Conservation (phyloP, 2,888 invertebrate species). For the Mactromeris polynyma region DNA sequence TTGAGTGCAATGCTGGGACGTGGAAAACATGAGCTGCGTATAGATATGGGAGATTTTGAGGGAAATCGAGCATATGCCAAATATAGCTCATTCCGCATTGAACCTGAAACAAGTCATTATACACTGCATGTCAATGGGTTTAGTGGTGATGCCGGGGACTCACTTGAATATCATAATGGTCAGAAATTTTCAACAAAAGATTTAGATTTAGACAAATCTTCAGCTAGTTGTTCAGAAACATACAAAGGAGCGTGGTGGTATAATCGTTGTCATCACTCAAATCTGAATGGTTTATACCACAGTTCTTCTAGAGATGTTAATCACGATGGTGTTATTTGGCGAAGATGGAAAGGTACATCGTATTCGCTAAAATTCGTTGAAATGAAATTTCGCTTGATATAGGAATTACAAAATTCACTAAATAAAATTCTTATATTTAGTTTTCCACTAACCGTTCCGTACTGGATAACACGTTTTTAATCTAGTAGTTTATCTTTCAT, state of each 20-base stretch:
- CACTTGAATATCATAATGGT: constrained; percentile 26
- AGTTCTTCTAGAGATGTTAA: too few relatives aligned
- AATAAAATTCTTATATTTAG: too few relatives aligned
- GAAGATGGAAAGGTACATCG: background rate
- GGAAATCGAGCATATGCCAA: too few relatives aligned
- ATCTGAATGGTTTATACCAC: background rate
- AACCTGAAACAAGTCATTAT: constrained; percentile 23
- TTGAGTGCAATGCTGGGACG: constrained; percentile 10
- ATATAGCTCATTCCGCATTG: constrained; percentile 36
- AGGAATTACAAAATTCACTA: too few relatives aligned
- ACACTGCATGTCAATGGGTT: constrained; percentile 35
- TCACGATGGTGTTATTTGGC: too few relatives aligned
- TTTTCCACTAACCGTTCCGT: too few relatives aligned
- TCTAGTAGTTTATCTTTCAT: too few relatives aligned
- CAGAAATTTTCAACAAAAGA: constrained; percentile 20
- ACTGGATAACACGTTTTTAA: too few relatives aligned
- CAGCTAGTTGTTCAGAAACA: background rate
- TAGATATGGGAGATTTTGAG: too few relatives aligned
- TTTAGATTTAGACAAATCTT: background rate
- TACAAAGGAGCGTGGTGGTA: background rate
- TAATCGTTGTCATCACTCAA: background rate
- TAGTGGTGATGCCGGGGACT: constrained; percentile 51
- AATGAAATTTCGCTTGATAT: background rate
- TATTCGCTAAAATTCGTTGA: background rate
- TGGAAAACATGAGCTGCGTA: too few relatives aligned